Percentiles rank a stretch among this genome's conserved stretches.
These are phyloP conservation scores for Amitus sp. DNA, from an alignment of 2,888 invertebrate species.

Conservation along the genomic window DNA sequence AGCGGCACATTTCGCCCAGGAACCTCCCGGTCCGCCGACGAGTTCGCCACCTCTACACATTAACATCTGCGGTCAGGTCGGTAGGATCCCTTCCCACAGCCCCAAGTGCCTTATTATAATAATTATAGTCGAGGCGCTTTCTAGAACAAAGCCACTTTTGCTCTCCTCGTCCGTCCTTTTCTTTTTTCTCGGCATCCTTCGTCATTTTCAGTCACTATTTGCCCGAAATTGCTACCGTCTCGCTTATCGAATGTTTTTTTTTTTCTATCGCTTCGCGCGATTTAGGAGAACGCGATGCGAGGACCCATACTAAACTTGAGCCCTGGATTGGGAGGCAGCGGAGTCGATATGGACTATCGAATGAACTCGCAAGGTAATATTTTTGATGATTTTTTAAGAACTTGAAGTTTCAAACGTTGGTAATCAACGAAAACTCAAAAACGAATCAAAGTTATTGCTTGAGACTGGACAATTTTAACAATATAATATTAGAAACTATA, in stretches of 20 bases:
- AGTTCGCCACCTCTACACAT: conserved; percentile 70
- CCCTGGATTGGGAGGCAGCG: conserved; percentile 59
- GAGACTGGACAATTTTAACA: too few species aligned
- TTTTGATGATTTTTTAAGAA: neutral
- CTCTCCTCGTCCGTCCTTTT: conserved; percentile 13
- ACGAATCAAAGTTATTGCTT: too few species aligned
- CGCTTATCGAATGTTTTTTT: neutral
- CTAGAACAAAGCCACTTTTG: conserved; percentile 42
- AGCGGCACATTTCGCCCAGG: conserved; percentile 56
- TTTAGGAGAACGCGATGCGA: conserved; percentile 62
- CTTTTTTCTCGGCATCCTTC: too few species aligned
- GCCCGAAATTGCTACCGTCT: neutral
- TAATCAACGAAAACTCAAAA: too few species aligned
- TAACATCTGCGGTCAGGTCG: conserved; percentile 68
- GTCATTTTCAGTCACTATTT: neutral
- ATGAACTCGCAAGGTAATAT: conserved; percentile 57
- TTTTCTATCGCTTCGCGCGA: neutral
- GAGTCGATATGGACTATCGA: conserved; percentile 60
- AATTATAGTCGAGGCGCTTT: conserved; percentile 26
- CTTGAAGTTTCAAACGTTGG: too few species aligned
- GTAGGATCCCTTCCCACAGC: conserved; percentile 35
- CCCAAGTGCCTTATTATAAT: conserved; percentile 28
- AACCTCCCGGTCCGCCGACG: conserved; percentile 54
- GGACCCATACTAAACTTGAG: conserved; percentile 65
- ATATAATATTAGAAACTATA: too few species aligned